Percentiles rank a stretch among this genome's conserved stretches.
Evolutionary conservation across 2,113 vertebrate species (phyloP).

Genomic region (Ochotona curzoniae): DNA sequence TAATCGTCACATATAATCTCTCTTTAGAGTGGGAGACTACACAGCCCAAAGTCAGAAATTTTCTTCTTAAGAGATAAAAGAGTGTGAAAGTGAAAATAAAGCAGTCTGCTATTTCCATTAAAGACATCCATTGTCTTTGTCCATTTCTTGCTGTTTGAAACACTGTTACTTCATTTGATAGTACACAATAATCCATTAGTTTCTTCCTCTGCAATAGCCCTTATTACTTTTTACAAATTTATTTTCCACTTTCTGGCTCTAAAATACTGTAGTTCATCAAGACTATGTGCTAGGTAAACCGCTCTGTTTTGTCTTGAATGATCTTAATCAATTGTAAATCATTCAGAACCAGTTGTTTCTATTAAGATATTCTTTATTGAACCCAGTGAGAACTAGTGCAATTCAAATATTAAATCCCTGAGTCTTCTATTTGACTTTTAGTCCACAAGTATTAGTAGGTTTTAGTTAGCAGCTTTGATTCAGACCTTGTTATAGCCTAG

Average conservation of each 20-base stretch:
- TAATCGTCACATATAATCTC: neutral
- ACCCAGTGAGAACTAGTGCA: too few relatives aligned
- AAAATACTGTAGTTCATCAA: neutral
- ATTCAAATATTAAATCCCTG: too few relatives aligned
- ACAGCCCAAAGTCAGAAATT: neutral
- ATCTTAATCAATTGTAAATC: too few relatives aligned
- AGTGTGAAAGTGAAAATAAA: neutral
- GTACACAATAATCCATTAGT: neutral
- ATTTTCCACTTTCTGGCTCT: conserved; percentile 65
- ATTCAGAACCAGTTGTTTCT: too few relatives aligned
- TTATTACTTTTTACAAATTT: neutral
- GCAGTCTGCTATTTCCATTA: neutral
- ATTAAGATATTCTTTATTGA: too few relatives aligned
- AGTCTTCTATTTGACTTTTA: too few relatives aligned
- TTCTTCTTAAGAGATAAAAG: neutral
- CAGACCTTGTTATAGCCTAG: neutral
- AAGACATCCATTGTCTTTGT: neutral
- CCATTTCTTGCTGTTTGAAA: neutral
- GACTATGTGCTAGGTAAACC: neutral
- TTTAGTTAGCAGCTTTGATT: neutral
- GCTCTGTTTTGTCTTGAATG: too few relatives aligned
- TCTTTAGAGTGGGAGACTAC: neutral
- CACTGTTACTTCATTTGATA: neutral
- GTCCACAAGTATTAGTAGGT: too few relatives aligned
- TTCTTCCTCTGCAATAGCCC: neutral